Evolutionary conservation across 2,797 vertebrate genomes (phyloP).

Genomic region (Rhinatrema bivittatum): DNA sequence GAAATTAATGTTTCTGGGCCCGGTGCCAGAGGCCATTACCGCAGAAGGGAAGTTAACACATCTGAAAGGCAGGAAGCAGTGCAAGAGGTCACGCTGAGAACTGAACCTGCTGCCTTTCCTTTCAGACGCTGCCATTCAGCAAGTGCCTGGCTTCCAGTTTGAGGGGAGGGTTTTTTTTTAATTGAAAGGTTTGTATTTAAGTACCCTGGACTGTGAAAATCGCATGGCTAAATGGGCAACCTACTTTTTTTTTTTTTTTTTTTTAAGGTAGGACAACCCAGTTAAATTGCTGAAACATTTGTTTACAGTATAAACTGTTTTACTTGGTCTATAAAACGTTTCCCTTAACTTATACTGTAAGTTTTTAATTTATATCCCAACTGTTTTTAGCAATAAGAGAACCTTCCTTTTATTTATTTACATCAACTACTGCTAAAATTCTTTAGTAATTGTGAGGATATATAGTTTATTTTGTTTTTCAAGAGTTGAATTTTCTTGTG

Average conservation of each 20-base stretch:
- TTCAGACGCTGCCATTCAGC: conserved; percentile 43
- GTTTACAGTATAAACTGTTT: too few species aligned
- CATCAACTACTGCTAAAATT: too few species aligned
- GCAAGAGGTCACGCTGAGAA: conserved; percentile 58
- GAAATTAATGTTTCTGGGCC: conserved; percentile 67
- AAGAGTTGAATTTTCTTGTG: not conserved
- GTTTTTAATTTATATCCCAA: too few species aligned
- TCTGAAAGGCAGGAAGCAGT: conserved; percentile 59
- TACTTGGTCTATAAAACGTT: too few species aligned
- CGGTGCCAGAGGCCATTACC: conserved; percentile 61
- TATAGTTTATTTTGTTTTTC: too few species aligned
- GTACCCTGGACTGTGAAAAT: conserved; percentile 32
- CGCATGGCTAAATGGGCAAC: conserved; percentile 27
- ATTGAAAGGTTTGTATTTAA: conserved; percentile 11
- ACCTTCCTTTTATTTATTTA: too few species aligned
- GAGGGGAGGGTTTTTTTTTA: not conserved
- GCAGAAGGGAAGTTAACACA: conserved; percentile 64
- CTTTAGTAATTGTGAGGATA: too few species aligned
- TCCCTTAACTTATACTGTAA: too few species aligned
- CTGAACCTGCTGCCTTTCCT: conserved; percentile 52
- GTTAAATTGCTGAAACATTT: too few species aligned
- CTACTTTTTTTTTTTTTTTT: conserved; percentile 22
- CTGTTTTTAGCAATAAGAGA: too few species aligned
- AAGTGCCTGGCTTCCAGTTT: conserved; percentile 26
- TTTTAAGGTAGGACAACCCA: not conserved